Evolutionary conservation across 2,888 invertebrate species (phyloP).

Genomic region (Drosophila ezoana): DNA sequence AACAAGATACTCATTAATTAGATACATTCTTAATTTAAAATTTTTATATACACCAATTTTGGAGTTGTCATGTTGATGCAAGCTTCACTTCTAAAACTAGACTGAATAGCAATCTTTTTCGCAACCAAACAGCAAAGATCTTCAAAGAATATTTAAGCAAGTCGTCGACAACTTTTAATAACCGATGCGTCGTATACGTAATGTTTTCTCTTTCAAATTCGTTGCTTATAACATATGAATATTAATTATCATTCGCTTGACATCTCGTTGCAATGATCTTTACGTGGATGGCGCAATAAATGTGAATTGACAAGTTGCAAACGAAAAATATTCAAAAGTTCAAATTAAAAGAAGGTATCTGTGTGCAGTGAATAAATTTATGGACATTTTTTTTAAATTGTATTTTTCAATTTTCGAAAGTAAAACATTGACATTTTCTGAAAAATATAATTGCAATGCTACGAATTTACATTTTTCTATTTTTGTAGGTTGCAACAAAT

Average conservation of each 20-base stretch:
- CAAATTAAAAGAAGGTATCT: no score
- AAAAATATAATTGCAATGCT: no score
- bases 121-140: conserved; percentile 57
- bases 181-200: conserved; percentile 44
- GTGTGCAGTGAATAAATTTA: no score
- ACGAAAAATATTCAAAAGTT: no score
- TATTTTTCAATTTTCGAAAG: no score
- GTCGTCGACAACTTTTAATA: conserved; percentile 25
- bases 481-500: no score
- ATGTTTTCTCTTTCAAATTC: conserved; percentile 2
- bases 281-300: conserved; percentile 13
- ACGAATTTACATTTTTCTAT: no score
- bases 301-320: not conserved
- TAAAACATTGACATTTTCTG: no score
- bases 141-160: conserved; percentile 50
- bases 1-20: not conserved
- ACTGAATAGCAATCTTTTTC: conserved; percentile 62
- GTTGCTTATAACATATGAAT: not conserved
- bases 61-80: conserved; percentile 76
- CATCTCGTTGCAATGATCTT: not conserved
- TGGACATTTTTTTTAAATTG: no score
- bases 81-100: conserved; percentile 72
- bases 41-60: conserved; percentile 73
- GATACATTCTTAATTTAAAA: conserved; percentile 5
- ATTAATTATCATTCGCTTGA: conserved; percentile 4